Conservation (phyloP, 2,797 vertebrate genomes). For the Poliocrania exsul region DNA sequence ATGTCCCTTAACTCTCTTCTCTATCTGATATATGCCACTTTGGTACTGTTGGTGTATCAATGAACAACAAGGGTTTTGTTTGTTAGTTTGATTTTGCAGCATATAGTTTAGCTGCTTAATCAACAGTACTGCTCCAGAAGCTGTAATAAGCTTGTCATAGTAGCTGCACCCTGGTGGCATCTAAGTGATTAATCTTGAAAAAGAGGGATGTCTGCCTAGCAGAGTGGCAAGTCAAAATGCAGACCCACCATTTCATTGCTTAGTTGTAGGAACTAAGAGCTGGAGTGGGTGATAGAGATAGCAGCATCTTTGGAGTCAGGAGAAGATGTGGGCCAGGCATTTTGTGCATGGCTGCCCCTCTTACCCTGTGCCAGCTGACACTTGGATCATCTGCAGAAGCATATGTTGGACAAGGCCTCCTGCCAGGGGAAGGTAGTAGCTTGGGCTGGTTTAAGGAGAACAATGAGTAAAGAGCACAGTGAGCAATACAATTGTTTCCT, state of each 20-base stretch:
- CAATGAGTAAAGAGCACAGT: not conserved
- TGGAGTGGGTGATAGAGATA: not conserved
- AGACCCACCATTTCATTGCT: not conserved
- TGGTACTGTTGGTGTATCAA: not conserved
- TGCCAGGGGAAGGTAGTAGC: not conserved
- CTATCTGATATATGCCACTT: not conserved
- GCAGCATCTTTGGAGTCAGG: not conserved
- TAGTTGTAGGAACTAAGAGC: not conserved
- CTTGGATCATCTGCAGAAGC: not conserved
- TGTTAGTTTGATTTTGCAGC: not conserved
- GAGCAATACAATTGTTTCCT: not conserved
- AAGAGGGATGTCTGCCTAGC: not conserved
- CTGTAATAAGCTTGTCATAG: not conserved
- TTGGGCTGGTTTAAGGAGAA: not conserved
- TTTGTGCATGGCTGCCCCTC: not conserved
- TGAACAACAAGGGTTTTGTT: not conserved
- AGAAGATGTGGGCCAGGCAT: not conserved
- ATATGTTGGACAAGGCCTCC: conserved; percentile 35
- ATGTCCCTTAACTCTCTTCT: not conserved
- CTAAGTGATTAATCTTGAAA: not conserved
- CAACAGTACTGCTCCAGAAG: not conserved
- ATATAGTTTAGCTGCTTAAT: not conserved
- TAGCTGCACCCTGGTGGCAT: not conserved
- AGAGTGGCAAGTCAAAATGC: not conserved
- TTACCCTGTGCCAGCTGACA: conserved; percentile 32